Conservation (phyloP, 2,113 vertebrate genomes). For the Maccullochella peelii region DNA sequence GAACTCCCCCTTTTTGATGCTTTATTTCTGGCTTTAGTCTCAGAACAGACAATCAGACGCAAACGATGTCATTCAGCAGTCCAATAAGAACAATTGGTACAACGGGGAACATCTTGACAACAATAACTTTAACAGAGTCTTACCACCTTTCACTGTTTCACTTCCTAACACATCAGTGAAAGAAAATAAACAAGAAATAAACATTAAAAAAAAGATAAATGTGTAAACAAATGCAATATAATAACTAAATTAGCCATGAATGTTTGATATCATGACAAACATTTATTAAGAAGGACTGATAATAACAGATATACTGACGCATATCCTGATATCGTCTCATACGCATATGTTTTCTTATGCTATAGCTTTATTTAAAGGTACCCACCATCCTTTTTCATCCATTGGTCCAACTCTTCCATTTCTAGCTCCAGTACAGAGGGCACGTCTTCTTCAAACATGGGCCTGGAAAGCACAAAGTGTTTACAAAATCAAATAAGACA, state of each 20-base stretch:
- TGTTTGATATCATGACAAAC: not conserved
- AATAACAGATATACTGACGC: no score
- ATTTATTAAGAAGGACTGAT: not conserved
- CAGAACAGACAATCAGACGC: not conserved
- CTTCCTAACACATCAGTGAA: not conserved
- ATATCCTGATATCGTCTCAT: not conserved
- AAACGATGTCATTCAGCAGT: not conserved
- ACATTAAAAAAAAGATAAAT: not conserved
- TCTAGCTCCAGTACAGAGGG: conserved; percentile 98
- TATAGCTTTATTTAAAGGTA: not conserved
- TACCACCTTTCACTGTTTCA: not conserved
- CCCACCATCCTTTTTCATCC: conserved; percentile 92
- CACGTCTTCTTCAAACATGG: conserved; percentile 98
- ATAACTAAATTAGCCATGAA: not conserved
- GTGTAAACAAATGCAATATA: not conserved
- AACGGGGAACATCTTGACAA: not conserved
- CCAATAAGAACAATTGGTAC: not conserved
- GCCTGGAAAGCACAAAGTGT: conserved; percentile 80
- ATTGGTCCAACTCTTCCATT: conserved; percentile 97
- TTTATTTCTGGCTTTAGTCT: not conserved
- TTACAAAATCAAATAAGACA: not conserved
- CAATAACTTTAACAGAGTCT: not conserved
- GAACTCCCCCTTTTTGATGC: not conserved
- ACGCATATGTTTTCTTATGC: not conserved
- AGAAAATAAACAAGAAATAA: not conserved